Evolutionary conservation across 2,113 vertebrate species (phyloP), one percentile per base, ranked within the genome.

Genomic region (Oncorhynchus keta): DNA sequence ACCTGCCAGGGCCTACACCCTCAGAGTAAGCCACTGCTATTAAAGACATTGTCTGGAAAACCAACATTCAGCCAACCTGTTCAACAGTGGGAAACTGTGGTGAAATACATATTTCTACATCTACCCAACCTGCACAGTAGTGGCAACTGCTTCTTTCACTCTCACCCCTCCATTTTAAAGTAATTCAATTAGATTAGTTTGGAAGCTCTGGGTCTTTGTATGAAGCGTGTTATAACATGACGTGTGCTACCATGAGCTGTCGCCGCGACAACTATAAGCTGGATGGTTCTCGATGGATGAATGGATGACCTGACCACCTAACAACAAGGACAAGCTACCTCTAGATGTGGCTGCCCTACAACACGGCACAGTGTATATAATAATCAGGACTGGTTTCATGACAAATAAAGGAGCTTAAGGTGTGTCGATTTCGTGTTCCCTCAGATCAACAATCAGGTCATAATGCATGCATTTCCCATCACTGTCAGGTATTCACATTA

Each of bases 401-500:
- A 88, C 84, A 76, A 87, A 79, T 77, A 3, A 45, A 76, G 81
- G 86, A 87, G 83, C 77, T 81, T 82, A 82, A 80, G 88, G 83
- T 82, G 84, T 85, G 84, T 86, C 79, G 80, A 87, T 84, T 88
- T 83, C 83, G 77, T 70, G 76, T 76, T 30, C 81, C 76, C 79
- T 84, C 32, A 64, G 85, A 86, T 89, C 81, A 5, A 72, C 76
- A 51, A 90, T 90, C 87, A 85, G 87, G 90, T 88, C 85, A 84
- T 88, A 86, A 92, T 64, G 91, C 90, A 91, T 91, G 91, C 91
- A 79, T 77, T 88, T 87, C 85, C 88, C 88, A 79, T 91, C 89
- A 91, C 90, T 84, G 84, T 87, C 88, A 88, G 90, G 91, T 88
- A 87, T 91, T 92, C 87, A 90, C 91, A 90, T 92, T 86, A 89